These are phyloP conservation scores for Pseudococcus jackbeardsleyi DNA, from an alignment of 2,888 invertebrate genomes.

Conservation along the genomic window DNA sequence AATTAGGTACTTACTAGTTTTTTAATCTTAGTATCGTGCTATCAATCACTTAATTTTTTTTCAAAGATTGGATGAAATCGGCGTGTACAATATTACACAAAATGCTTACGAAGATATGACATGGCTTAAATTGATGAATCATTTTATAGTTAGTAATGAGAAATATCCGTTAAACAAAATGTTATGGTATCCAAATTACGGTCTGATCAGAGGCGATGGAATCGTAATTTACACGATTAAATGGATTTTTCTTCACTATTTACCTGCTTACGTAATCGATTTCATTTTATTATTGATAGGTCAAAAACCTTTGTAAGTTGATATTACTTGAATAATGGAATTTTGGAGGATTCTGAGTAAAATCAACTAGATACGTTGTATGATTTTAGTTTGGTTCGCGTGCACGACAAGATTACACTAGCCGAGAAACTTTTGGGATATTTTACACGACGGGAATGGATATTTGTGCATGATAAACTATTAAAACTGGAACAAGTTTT, in stretches of 20 bases:
- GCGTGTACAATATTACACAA: no score
- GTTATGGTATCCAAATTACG: neutral
- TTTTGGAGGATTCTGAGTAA: no score
- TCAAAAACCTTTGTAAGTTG: neutral
- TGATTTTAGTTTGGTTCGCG: conserved; percentile 79
- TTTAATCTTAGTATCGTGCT: neutral
- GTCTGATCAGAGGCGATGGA: neutral
- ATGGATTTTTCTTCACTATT: neutral
- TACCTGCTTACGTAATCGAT: neutral
- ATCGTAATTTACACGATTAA: neutral
- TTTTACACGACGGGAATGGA: conserved; percentile 91
- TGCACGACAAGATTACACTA: conserved; percentile 81
- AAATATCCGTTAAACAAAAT: neutral
- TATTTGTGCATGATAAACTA: conserved; percentile 81
- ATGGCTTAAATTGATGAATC: neutral
- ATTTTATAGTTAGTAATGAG: no score
- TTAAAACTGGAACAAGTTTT: conserved; percentile 74
- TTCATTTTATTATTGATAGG: neutral
- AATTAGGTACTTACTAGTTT: no score
- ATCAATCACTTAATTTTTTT: no score
- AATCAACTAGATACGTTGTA: no score
- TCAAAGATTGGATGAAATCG: no score
- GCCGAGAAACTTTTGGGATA: conserved; percentile 87
- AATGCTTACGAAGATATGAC: neutral
- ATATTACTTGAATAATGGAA: neutral